Base-by-base conservation (phyloP, 2,888 invertebrate genomes). In the Danaus chrysippus region DNA sequence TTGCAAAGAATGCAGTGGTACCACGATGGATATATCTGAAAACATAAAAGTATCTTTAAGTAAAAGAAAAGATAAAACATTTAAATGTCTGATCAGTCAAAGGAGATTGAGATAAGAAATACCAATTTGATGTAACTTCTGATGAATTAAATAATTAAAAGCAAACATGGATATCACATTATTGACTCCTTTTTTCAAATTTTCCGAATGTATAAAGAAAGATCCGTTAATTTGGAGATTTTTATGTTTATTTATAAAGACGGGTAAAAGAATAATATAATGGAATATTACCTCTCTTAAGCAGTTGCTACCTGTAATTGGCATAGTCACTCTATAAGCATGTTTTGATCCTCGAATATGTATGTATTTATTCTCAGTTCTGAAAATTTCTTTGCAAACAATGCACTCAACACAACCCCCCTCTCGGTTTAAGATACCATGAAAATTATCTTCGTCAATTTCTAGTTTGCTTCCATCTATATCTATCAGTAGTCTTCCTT, bases 1-100 rank as follows among this genome's bases (percentile, higher is more conserved):
- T 74, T 73, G 60, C 75, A 75, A 8, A 74, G 56, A 1, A 74
- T 34, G 54, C 75, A 75, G 44, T 75, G 74, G 19, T 62, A 65
- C 64, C 67, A 67, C 10, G 58, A 63, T 8, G 67, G 65, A 46
- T 11, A 46, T 46, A 46, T 46, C 46, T 46, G 46, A 46, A n/a
- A 46, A 46, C 13, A 43, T n/a, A 43, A 43, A 43, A 11, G 10
- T 43, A 43, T 6, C 23, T 34, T 34, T 34, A 34, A 3, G 23
- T 8, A 5, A 34, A 34, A 34, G 23, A 34, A 34, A 34, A 34
- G 23, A 34, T 34, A 34, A 34, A 34, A 34, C 2, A 34, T 34
- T 34, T 34, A 6, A n/a, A 34, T 23, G 23, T 34, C 23, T 34
- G 23, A 34, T 34, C 3, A 6, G 6, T 1, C 23, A 1, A 34